phyloP scores from a whole-genome alignment of 2,888 invertebrate species.

The Torymus tubicola region DNA sequence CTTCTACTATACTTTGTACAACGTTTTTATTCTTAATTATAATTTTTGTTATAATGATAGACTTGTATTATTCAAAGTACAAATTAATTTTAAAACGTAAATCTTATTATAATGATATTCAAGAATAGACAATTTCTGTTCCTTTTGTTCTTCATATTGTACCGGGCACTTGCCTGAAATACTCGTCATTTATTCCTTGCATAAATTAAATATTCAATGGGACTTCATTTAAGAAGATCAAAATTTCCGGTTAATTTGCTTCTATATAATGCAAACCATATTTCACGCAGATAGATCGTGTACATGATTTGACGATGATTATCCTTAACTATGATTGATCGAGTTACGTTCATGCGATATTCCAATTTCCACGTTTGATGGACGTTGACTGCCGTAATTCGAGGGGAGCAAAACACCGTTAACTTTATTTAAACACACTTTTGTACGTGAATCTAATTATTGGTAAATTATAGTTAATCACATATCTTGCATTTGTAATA shows the following conservation, averaged over 20 bases:
- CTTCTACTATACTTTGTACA: too few relatives aligned
- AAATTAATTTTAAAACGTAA: too few relatives aligned
- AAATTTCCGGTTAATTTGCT: slow-evolving; percentile 8
- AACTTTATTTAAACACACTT: not conserved
- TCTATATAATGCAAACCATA: not conserved
- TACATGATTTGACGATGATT: slow-evolving; percentile 8
- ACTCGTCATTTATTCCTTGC: slow-evolving; percentile 1
- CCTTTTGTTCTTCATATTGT: too few relatives aligned
- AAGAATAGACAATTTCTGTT: too few relatives aligned
- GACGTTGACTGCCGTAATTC: not conserved
- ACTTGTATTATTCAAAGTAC: too few relatives aligned
- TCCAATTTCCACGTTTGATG: slow-evolving; percentile 12
- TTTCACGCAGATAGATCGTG: slow-evolving; percentile 9
- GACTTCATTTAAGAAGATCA: slow-evolving; percentile 4
- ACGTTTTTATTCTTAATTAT: too few relatives aligned
- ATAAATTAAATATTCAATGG: not conserved
- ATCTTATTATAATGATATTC: too few relatives aligned
- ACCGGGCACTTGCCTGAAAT: not conserved
- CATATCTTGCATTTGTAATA: too few relatives aligned
- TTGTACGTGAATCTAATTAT: too few relatives aligned
- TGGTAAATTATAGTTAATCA: too few relatives aligned
- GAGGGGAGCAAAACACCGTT: slow-evolving; percentile 2
- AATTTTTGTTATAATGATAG: too few relatives aligned
- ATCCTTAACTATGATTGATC: slow-evolving; percentile 11
- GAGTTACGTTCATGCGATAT: slow-evolving; percentile 3